A percentile compares a stretch with the other conserved stretches of the same genome.
Evolutionary conservation across 2,113 vertebrate genomes (phyloP).

Genomic region (Alouatta palliata): DNA sequence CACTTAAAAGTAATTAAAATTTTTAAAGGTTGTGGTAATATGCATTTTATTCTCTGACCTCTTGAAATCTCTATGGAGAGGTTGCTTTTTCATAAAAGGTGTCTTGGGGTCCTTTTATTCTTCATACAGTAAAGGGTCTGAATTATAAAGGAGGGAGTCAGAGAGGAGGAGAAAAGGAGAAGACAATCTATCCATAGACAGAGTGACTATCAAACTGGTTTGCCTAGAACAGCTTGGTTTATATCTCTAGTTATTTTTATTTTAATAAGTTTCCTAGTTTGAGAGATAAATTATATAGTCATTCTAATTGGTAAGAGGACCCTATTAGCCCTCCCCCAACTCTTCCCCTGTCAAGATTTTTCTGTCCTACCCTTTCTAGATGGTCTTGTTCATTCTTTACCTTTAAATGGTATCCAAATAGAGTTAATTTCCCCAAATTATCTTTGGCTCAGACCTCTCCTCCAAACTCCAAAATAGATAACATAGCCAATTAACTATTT

Average conservation of each 20-base stretch:
- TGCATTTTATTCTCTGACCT: neutral
- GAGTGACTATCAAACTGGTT: neutral
- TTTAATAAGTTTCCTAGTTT: neutral
- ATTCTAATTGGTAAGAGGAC: slow-evolving; percentile 46
- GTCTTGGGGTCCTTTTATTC: neutral
- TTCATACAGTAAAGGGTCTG: neutral
- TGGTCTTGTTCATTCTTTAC: neutral
- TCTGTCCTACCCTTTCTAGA: neutral
- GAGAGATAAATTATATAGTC: slow-evolving; percentile 30
- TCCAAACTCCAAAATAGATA: too few relatives aligned
- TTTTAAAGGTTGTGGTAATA: neutral
- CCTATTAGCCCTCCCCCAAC: too few relatives aligned
- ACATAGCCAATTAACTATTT: too few relatives aligned
- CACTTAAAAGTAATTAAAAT: neutral
- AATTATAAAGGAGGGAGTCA: neutral
- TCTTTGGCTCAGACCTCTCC: too few relatives aligned
- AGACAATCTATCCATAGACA: neutral
- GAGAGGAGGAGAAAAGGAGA: neutral
- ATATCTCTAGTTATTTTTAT: neutral
- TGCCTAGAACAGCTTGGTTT: neutral
- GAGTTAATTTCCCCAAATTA: too few relatives aligned
- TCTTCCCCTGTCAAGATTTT: neutral
- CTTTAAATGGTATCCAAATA: neutral
- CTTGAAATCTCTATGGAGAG: neutral
- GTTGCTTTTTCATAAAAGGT: neutral